A percentile compares a stretch with the other conserved stretches of the same genome.
Evolutionary conservation across 2,113 vertebrate genomes (phyloP).

Genomic region (Seriola dumerili): DNA sequence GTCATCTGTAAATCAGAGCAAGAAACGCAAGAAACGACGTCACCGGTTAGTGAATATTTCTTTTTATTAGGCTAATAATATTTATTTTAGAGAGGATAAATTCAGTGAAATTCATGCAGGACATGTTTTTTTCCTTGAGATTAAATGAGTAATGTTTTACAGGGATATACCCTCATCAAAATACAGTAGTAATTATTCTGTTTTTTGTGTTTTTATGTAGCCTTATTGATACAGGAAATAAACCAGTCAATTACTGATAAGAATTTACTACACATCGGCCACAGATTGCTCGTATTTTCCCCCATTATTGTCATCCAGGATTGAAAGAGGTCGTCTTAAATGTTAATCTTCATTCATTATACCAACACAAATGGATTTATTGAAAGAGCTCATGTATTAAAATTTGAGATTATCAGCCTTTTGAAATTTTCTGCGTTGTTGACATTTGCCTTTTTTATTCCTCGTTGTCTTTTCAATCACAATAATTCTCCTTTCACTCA

Average conservation of each 20-base stretch:
- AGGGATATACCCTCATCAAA: too few relatives aligned
- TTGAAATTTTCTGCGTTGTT: not conserved
- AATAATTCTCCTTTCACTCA: not conserved
- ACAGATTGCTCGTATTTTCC: not conserved
- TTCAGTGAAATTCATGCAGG: not conserved
- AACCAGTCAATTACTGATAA: not conserved
- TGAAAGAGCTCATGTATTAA: not conserved
- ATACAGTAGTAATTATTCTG: not conserved
- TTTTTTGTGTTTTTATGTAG: not conserved
- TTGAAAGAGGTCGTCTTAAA: not conserved
- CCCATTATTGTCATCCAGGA: not conserved
- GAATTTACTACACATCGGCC: not conserved
- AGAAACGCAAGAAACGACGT: conserved; percentile 97
- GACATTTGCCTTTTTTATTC: not conserved
- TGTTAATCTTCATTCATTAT: not conserved
- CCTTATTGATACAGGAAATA: not conserved
- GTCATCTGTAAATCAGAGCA: conserved; percentile 93
- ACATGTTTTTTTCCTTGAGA: not conserved
- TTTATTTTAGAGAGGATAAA: not conserved
- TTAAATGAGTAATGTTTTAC: not conserved
- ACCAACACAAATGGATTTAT: not conserved
- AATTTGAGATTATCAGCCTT: not conserved
- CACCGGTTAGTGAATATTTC: conserved; percentile 89
- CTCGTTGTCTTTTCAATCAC: not conserved
- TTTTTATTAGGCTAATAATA: not conserved